phyloP scores from a whole-genome alignment of 2,113 vertebrate species.

The Acrocephalus kingi region DNA sequence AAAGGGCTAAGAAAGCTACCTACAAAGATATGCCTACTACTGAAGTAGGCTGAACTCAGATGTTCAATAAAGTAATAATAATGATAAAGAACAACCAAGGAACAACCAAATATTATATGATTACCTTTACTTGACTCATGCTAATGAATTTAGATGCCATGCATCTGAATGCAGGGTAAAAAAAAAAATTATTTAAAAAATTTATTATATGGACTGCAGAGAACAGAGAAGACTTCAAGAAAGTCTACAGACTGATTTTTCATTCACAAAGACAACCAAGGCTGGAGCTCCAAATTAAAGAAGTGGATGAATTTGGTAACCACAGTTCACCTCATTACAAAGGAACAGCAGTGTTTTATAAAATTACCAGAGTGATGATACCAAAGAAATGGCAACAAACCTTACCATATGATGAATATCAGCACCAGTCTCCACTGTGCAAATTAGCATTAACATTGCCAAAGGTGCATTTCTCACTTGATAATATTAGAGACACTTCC shows the following conservation, averaged over 20 bases:
- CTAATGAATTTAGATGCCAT: not conserved
- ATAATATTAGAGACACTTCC: not conserved
- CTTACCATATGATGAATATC: not conserved
- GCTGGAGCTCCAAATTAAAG: slow-evolving; percentile 76
- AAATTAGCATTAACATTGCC: slow-evolving; percentile 83
- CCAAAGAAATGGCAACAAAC: slow-evolving; percentile 53
- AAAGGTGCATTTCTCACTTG: slow-evolving; percentile 73
- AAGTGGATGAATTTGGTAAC: slow-evolving; percentile 87
- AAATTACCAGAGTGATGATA: slow-evolving; percentile 74
- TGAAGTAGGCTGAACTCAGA: not conserved
- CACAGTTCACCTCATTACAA: slow-evolving; percentile 88
- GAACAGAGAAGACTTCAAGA: slow-evolving; percentile 65
- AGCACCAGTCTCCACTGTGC: slow-evolving; percentile 76
- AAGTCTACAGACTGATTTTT: slow-evolving; percentile 77
- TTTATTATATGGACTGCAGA: slow-evolving; percentile 23
- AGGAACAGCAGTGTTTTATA: slow-evolving; percentile 79
- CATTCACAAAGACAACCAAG: slow-evolving; percentile 81
- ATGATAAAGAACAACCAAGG: not conserved
- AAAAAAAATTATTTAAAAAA: too few species aligned
- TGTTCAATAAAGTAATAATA: not conserved
- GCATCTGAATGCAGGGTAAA: not conserved
- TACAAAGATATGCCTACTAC: not conserved
- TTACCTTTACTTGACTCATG: not conserved
- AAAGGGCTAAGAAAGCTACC: not conserved
- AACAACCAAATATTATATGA: not conserved